Evolutionary conservation across 1,140 invertebrate species (phyloP).

Genomic region (Prorops nasuta): DNA sequence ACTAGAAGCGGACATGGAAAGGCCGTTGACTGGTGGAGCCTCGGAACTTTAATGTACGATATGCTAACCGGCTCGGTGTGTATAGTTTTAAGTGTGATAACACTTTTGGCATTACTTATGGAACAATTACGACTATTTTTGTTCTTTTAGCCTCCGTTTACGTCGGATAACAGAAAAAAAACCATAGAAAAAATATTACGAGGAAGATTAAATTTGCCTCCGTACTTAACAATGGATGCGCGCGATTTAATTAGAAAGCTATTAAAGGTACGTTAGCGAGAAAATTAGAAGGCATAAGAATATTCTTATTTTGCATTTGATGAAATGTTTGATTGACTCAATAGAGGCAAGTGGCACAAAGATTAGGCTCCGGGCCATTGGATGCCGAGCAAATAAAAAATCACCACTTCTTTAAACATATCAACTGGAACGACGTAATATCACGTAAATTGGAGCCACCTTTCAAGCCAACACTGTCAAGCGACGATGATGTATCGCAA

Average conservation of each 20-base stretch:
- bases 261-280: conserved; percentile 62
- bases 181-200: conserved; percentile 99
- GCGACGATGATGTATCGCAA: conserved; percentile 95
- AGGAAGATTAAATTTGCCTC: conserved; percentile 89
- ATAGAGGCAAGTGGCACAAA: conserved; percentile 67
- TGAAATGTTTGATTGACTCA: neutral
- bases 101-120: conserved; percentile 37
- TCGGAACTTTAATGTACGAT: conserved; percentile 97
- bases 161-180: conserved; percentile 92
- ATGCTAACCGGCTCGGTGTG: conserved; percentile 95
- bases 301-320: neutral
- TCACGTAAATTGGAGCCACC: conserved; percentile 83
- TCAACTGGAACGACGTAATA: conserved; percentile 90
- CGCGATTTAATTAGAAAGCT: conserved; percentile 86
- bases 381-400: conserved; percentile 86
- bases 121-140: neutral
- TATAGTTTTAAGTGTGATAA: conserved; percentile 70
- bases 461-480: conserved; percentile 82
- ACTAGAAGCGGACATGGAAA: conserved; percentile 95
- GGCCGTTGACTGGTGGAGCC: conserved; percentile 99
- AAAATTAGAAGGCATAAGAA: neutral
- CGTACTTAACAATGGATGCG: conserved; percentile 93
- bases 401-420: conserved; percentile 90
- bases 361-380: conserved; percentile 75
- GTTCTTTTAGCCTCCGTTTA: conserved; percentile 87